Evolutionary conservation across 2,888 invertebrate species (phyloP), one percentile per base, ranked within the genome.

Genomic region (Esperia sulphurella): DNA sequence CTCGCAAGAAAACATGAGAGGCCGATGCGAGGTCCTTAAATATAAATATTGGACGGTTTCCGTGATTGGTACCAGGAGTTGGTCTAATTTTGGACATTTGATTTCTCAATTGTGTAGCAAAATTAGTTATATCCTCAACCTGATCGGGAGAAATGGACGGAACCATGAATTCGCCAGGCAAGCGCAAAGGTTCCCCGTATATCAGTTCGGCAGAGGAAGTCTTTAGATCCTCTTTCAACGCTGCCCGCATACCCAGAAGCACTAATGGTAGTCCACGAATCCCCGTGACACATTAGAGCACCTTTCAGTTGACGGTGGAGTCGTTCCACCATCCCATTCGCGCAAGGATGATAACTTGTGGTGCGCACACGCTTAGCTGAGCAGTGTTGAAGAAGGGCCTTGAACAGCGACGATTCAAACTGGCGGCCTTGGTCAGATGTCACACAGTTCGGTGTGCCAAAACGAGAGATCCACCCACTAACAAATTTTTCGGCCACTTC

Each of bases 231-330:
- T 58, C 55, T 31, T 61, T 58, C 0, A 52, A 40, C 1, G 58
- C 54, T 1, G 57, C 21, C 0, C 59, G 50, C 45, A 60, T 58
- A 5, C 58, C 58, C 1, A 60, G 50, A 0, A 57, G 47, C 0
- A 59, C 58, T 0, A 56, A 9, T 0, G 59, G 58, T 5, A 58
- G 41, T 0, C 59, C 57, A 59, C 0, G 50, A 39, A 3, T 50
- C 48, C 0, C 31, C 13, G 14, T 55, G 57, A 29, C 57, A 55
- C 55, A 55, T 59, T 0, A 61, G 37, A 0, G 59, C 40, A 0
- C 57, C 58, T 38, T 63, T 63, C 12, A 63, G 42, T n/a, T 58
- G 55, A 1, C 59, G 44, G 28, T 63, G 58, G 7, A 59, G 8
- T 3, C 57, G 49, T 33, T 55, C 57, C 1, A 55, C 45, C 50